Evolutionary conservation across 2,113 vertebrate genomes (phyloP), one percentile per base, ranked within the genome.

Genomic region (Agapornis roseicollis): DNA sequence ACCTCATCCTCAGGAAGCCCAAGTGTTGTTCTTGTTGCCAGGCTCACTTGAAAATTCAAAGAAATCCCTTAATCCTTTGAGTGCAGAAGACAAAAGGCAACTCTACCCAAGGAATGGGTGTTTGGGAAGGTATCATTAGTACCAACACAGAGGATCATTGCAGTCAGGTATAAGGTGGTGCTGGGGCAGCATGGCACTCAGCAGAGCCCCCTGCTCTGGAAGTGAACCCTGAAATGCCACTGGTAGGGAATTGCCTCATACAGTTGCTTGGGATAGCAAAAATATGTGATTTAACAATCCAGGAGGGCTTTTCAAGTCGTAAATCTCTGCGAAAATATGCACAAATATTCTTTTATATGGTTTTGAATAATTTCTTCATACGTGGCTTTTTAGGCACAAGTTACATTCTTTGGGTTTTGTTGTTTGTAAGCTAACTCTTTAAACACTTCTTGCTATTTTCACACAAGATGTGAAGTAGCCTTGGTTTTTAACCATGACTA

Each of bases 381-480:
- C 4, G 1, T 50, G 80, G 41, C 46, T 92, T 90, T 96, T 96
- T 78, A 91, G 77, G 47, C 56, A 87, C 35, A 53, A 60, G 41
- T 97, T 82, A 91, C 37, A 89, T 66, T 92, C 56, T 91, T 83
- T 88, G 55, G 73, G 13, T 94, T 92, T 93, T 49, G 61, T 80
- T 74, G 70, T 93, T 95, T 95, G 31, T 86, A 93, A 80, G 79
- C 68, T 90, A 91, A 37, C 33, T 94, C n/a, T 72, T 89, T 41
- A 93, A 93, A 87, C 17, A 53, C 70, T 70, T 87, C 66, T 74
- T 92, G 55, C 55, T 10, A 10, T 92, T 96, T 96, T 86, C 86
- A 31, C 68, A 55, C 92, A 64, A 85, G 70, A 69, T 4, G n/a
- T 8, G 37, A 79, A 76, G 63, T 92, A 76, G 58, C 79, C 78